Base-by-base conservation (phyloP, 2,888 invertebrate species). In the Tenthredo notha region DNA sequence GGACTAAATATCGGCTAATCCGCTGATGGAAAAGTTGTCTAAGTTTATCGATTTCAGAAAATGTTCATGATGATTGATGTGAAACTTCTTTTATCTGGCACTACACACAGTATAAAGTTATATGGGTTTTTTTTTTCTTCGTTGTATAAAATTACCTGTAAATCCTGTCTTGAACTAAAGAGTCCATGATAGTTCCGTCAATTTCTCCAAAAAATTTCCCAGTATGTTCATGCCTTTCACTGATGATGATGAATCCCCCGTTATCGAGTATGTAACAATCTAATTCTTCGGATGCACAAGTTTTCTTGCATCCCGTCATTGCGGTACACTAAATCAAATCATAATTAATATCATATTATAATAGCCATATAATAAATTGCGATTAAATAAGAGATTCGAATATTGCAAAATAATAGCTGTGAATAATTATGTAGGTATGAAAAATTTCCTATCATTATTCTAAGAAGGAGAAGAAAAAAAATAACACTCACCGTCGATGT, bases 251-350 rank as follows among this genome's bases (percentile, higher is more conserved):
- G 93, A 98, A 99, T 18, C 98, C 99, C 92, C 98, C 98, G 94
- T 98, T 98, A 92, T 99, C 99, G 85, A 99, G 94, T 54, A 99
- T 96, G 92, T 98, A 99, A 93, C 99, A 99, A 92, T 98, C 98
- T 40, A 98, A 94, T 89, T 97, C 97, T 87, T 97, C 97, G 12
- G 97, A 97, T 21, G 97, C 97, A 90, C 98, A 98, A 0, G 97
- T 98, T 91, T 97, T 97, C 90, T 96, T 96, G 91, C 98, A 98
- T 77, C 95, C 95, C 2, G 95, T 95, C 84, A 29, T 84, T 84
- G 85, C 74, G 40, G 96, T 96, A 91, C 97, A 97, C 97, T 97
- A 92, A 21, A 47, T 77, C 43, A n/a, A 65, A 77, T 70, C 12
- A 58, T 50, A 54, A 70, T 65, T 37, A 40, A 7, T 50, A n/a